phyloP scores from a whole-genome alignment of 2,797 vertebrate species.

The Glyptemys insculpta region DNA sequence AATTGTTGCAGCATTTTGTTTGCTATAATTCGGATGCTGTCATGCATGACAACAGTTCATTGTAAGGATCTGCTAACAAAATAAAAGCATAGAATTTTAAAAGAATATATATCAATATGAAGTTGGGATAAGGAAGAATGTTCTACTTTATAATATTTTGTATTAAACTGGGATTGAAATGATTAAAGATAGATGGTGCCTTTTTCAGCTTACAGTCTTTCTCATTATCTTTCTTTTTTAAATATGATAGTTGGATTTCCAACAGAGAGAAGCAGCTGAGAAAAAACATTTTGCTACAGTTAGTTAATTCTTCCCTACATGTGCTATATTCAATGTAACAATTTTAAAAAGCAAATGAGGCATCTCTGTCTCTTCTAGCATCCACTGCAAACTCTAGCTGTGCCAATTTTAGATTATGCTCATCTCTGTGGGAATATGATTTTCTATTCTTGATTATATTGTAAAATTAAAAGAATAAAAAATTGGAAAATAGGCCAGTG shows the following conservation, averaged over 20 bases:
- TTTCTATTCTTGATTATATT: slow-evolving; percentile 76
- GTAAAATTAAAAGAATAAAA: slow-evolving; percentile 77
- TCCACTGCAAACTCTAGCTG: slow-evolving; percentile 71
- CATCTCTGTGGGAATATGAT: slow-evolving; percentile 70
- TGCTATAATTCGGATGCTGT: background rate
- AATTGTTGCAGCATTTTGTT: background rate
- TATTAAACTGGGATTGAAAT: slow-evolving; percentile 57
- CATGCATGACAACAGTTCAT: background rate
- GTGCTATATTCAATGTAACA: slow-evolving; percentile 79
- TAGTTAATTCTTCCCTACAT: slow-evolving; percentile 86
- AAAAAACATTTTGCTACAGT: slow-evolving; percentile 82
- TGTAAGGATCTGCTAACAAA: background rate
- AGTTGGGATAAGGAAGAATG: slow-evolving; percentile 11
- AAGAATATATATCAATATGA: slow-evolving; percentile 15
- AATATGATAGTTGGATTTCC: slow-evolving; percentile 76
- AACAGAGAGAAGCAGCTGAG: slow-evolving; percentile 80
- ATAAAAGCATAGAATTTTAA: slow-evolving; percentile 1
- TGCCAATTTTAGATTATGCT: slow-evolving; percentile 73
- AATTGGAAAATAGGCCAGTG: slow-evolving; percentile 43
- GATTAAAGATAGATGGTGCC: slow-evolving; percentile 59
- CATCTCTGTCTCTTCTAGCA: slow-evolving; percentile 69
- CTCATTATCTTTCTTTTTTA: slow-evolving; percentile 77
- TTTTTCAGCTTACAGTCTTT: slow-evolving; percentile 73
- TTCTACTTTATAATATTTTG: slow-evolving; percentile 43
- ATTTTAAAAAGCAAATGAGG: slow-evolving; percentile 84